phyloP scores from a whole-genome alignment of 2,113 vertebrate species.

The Pterocles orientalis region DNA sequence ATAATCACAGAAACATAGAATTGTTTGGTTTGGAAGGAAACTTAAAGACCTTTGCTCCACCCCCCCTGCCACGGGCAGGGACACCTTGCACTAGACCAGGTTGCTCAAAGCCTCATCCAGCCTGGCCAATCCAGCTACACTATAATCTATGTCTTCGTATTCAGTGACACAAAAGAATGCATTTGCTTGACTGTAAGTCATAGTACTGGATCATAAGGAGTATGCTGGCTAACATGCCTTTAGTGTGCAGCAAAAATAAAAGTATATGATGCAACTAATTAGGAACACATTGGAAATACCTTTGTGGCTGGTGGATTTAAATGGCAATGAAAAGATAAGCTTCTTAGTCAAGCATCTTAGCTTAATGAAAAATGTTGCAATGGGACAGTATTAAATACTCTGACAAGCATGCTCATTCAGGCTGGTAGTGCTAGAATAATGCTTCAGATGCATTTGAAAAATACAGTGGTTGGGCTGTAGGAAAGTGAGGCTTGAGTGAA shows the following conservation, averaged over 20 bases:
- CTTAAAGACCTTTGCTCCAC: too few relatives aligned
- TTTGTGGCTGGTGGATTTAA: constrained; percentile 33
- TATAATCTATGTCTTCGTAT: not conserved
- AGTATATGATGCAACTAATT: constrained; percentile 51
- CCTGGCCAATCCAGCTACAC: not conserved
- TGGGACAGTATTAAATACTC: not conserved
- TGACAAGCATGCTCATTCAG: not conserved
- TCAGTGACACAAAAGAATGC: not conserved
- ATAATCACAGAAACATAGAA: not conserved
- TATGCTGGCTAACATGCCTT: not conserved
- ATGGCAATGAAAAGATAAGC: constrained; percentile 32
- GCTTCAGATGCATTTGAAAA: not conserved
- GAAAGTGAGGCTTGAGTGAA: not conserved
- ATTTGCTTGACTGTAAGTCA: not conserved
- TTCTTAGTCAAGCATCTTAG: constrained; percentile 40
- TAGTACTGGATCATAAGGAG: not conserved
- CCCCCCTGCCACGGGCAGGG: too few relatives aligned
- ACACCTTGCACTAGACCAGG: too few relatives aligned
- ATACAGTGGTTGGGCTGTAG: not conserved
- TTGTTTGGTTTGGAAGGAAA: too few relatives aligned
- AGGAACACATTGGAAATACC: constrained; percentile 25
- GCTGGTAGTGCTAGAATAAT: not conserved
- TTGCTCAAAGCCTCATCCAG: too few relatives aligned
- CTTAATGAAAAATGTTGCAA: constrained; percentile 12
- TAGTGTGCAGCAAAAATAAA: constrained; percentile 20